Base-by-base conservation (phyloP, 2,888 invertebrate genomes). In the Acrobasis consociella region DNA sequence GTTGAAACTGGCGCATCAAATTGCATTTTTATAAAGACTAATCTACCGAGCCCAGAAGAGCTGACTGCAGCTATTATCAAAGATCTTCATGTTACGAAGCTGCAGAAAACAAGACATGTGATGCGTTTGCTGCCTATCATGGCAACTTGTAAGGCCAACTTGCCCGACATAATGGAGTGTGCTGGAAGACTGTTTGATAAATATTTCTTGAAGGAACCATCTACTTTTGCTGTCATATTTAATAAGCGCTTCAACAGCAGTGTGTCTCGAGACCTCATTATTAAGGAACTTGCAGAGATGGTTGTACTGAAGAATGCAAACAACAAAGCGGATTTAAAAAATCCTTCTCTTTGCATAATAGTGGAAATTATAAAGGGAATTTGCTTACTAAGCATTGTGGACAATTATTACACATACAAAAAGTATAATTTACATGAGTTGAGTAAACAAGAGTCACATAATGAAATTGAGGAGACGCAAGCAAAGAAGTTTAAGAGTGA, bases 391-490 rank as follows among this genome's bases (percentile, higher is more conserved):
- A 95, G 96, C 66, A 94, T 98, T 63, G 94, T 97, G 38, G 95
- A 96, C 38, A 94, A 97, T 83, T 98, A 96, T 85, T 93, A 94
- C 75, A 94, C 94, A 68, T 95, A 94, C 80, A 96, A 95, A 73
- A 98, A 97, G 82, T 98, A 97, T 86, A 98, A 98, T 91, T 89
- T 98, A 65, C 84, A 95, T 65, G 96, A 97, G 83, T 78, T 94
- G 68, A 87, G 86, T 73, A 92, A 91, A 72, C 89, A 89, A 9
- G 90, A 91, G 55, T 59, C 77, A 49, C 65, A 71, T n/a, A 86
- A 83, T 73, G 91, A 91, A 65, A 68, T 77, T 3, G 91, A 87
- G 63, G 91, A 76, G 71, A 84, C 84, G 49, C 85, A 89, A 77
- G 86, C 91, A 2, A 92, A 92, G 75, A 90, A 90, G 71, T 85